These are phyloP conservation scores for Alviniconcha strummeri DNA, from an alignment of 2,888 invertebrate genomes.

Conservation along the genomic window DNA sequence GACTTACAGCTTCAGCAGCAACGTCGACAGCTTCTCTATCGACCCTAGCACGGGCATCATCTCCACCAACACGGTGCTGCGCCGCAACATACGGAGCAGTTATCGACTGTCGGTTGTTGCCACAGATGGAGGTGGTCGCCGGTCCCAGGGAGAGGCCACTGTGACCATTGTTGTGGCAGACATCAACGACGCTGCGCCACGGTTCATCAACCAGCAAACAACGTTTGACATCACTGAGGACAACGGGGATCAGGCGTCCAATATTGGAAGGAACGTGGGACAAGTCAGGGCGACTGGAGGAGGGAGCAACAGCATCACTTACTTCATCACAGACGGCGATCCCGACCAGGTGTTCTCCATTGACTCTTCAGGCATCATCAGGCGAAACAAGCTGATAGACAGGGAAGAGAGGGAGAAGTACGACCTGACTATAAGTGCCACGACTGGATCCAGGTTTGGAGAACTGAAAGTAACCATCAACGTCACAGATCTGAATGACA, in stretches of 20 bases:
- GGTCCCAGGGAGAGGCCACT: slow-evolving; percentile 48
- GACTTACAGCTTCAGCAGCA: slow-evolving; percentile 79
- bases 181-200: slow-evolving; percentile 52
- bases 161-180: slow-evolving; percentile 60
- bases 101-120: slow-evolving; percentile 88
- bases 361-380: slow-evolving; percentile 86
- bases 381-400: slow-evolving; percentile 86
- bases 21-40: slow-evolving; percentile 80
- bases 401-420: slow-evolving; percentile 87
- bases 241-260: slow-evolving; percentile 79
- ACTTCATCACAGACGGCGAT: slow-evolving; percentile 85
- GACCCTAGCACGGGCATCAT: slow-evolving; percentile 87
- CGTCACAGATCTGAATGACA: slow-evolving; percentile 92
- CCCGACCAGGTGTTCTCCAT: slow-evolving; percentile 85
- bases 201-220: slow-evolving; percentile 69
- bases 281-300: slow-evolving; percentile 76
- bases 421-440: slow-evolving; percentile 86
- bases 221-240: slow-evolving; percentile 90
- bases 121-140: slow-evolving; percentile 71
- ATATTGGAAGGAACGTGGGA: slow-evolving; percentile 84
- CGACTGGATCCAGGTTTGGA: slow-evolving; percentile 84
- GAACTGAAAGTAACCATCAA: slow-evolving; percentile 87
- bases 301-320: slow-evolving; percentile 47
- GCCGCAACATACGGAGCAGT: slow-evolving; percentile 84
- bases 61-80: slow-evolving; percentile 84